Conservation (phyloP, 2,113 vertebrate species). For the Lycaon pictus region DNA sequence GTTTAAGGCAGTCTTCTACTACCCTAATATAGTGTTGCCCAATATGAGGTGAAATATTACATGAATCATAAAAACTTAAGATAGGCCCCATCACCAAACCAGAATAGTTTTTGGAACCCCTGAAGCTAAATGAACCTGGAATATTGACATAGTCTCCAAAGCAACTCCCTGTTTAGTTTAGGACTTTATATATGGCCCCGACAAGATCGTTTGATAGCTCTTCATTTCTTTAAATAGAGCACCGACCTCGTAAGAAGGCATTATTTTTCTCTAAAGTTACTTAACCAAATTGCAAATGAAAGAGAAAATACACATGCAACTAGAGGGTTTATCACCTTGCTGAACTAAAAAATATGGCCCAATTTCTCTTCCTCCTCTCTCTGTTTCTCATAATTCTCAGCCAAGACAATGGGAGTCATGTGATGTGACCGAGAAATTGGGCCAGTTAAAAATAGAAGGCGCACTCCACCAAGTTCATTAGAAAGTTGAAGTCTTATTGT, state of each 20-base stretch:
- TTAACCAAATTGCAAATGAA: constrained; percentile 49
- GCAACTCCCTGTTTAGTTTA: constrained; percentile 1
- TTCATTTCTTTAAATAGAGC: constrained; percentile 34
- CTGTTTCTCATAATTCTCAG: constrained; percentile 63
- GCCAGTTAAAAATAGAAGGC: constrained; percentile 82
- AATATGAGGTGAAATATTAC: background rate
- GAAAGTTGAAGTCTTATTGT: constrained; percentile 72
- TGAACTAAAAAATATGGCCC: constrained; percentile 60
- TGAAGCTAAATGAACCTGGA: background rate
- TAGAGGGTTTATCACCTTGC: constrained; percentile 2
- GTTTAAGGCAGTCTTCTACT: too few species aligned
- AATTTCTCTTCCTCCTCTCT: constrained; percentile 23
- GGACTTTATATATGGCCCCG: background rate
- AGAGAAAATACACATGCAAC: background rate
- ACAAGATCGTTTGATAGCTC: background rate
- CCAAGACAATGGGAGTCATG: constrained; percentile 78
- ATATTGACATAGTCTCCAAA: background rate
- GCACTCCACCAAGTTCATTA: constrained; percentile 67
- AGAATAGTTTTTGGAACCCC: background rate
- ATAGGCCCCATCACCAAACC: background rate
- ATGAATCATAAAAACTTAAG: background rate
- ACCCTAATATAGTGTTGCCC: rapidly evolving
- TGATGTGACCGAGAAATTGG: constrained; percentile 76
- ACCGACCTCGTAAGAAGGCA: background rate
- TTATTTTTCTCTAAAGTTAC: constrained; percentile 35